Evolutionary conservation across 2,113 vertebrate genomes (phyloP).

Genomic region (Myxocyprinus asiaticus): DNA sequence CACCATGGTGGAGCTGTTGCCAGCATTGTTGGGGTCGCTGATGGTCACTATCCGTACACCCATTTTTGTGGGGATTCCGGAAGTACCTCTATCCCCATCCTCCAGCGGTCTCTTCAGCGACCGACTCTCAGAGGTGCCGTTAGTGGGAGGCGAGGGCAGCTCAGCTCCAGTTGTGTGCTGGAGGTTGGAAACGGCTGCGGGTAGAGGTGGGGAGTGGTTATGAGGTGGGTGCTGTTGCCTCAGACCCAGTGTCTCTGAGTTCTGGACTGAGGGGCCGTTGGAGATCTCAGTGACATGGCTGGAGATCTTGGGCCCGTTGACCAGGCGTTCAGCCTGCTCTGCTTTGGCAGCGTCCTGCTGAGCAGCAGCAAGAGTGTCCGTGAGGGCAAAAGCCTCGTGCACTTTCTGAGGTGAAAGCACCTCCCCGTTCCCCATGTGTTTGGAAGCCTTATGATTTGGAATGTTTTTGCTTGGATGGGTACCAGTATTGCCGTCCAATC

Average conservation of each 20-base stretch:
- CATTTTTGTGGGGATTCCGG: conserved; percentile 96
- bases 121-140: conserved; percentile 88
- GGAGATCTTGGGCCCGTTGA: conserved; percentile 90
- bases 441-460: conserved; percentile 99
- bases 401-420: conserved; percentile 84
- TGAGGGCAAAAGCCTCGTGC: conserved; percentile 60
- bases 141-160: conserved; percentile 78
- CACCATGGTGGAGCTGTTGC: conserved; percentile 97
- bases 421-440: conserved; percentile 97
- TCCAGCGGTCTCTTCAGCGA: conserved; percentile 91
- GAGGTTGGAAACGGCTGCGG: conserved; percentile 78
- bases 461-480: conserved; percentile 97
- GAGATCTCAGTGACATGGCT: conserved; percentile 84
- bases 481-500: conserved; percentile 75
- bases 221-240: conserved; percentile 83
- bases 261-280: conserved; percentile 91
- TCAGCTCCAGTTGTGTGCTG: conserved; percentile 77
- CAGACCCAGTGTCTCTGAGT: conserved; percentile 82
- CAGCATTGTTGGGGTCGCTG: conserved; percentile 98
- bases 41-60: conserved; percentile 98
- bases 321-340: conserved; percentile 90
- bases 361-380: conserved; percentile 79
- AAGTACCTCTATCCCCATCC: conserved; percentile 82
- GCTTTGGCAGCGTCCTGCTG: conserved; percentile 99
- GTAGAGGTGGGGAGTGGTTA: conserved; percentile 84